These are phyloP conservation scores for Xiphophorus couchianus DNA, from an alignment of 2,113 vertebrate species.

Conservation along the genomic window DNA sequence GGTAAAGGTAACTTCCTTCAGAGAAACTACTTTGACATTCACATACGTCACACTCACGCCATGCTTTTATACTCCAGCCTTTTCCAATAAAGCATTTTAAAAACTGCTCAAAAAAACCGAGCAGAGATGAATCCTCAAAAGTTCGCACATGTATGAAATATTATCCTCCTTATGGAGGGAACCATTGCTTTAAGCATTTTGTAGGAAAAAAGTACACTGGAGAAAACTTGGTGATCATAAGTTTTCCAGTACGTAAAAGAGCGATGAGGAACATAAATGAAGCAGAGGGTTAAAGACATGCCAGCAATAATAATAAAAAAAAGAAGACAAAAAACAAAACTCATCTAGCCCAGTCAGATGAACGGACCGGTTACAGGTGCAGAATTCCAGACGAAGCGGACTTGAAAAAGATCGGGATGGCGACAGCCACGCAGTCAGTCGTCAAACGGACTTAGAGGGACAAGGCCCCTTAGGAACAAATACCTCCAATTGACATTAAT, in stretches of 20 bases:
- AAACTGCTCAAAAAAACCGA: constrained; percentile 77
- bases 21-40: constrained; percentile 62
- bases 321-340: neutral
- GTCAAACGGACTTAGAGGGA: constrained; percentile 60
- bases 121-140: constrained; percentile 75
- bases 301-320: constrained; percentile 18
- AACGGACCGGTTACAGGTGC: constrained; percentile 73
- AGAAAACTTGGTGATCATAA: constrained; percentile 57
- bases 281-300: constrained; percentile 63
- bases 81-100: constrained; percentile 75
- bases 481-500: constrained; percentile 60
- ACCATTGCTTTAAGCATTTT: constrained; percentile 73
- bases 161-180: constrained; percentile 79
- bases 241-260: constrained; percentile 60
- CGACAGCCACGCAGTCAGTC: constrained; percentile 68
- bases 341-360: constrained; percentile 51
- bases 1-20: constrained; percentile 63
- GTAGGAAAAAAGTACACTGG: constrained; percentile 73
- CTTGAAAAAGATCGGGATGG: constrained; percentile 44
- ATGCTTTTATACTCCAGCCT: constrained; percentile 72
- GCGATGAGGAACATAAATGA: constrained; percentile 36
- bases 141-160: constrained; percentile 72
- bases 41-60: constrained; percentile 62
- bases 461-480: constrained; percentile 62
- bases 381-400: constrained; percentile 81